phyloP scores from a whole-genome alignment of 1,140 invertebrate genomes.

The Hyphantria cunea region DNA sequence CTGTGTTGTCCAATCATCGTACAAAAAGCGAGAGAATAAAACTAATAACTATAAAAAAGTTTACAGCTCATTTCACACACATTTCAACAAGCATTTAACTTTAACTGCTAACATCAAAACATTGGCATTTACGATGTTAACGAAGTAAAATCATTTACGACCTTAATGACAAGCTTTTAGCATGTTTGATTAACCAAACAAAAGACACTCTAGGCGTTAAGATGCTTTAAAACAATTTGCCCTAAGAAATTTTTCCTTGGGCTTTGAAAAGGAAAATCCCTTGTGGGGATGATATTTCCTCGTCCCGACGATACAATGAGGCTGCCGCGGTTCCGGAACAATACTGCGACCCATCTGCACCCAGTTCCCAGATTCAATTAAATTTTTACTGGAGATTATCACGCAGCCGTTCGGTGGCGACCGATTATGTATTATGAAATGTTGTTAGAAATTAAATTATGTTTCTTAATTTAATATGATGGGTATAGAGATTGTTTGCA shows the following conservation, averaged over 20 bases:
- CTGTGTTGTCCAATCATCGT: neutral
- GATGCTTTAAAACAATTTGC: conserved; percentile 27
- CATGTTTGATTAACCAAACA: conserved; percentile 39
- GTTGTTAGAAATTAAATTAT: conserved; percentile 8
- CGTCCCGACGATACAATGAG: conserved; percentile 31
- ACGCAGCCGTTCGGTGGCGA: conserved; percentile 64
- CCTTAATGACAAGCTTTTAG: conserved; percentile 3
- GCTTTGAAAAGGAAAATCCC: conserved; percentile 31
- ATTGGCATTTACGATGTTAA: conserved; percentile 1
- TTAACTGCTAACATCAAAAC: conserved; percentile 13
- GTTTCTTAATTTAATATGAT: no score
- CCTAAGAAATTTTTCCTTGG: conserved; percentile 21
- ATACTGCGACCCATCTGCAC: conserved; percentile 63
- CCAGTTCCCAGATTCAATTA: conserved; percentile 77
- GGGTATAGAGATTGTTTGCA: neutral
- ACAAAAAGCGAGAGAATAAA: neutral
- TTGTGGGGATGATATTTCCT: conserved; percentile 37
- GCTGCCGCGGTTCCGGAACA: conserved; percentile 38
- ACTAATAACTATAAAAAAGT: conserved; percentile 21
- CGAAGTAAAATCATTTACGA: conserved; percentile 2
- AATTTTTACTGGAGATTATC: conserved; percentile 82
- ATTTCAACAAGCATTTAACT: conserved; percentile 12
- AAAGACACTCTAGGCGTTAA: conserved; percentile 21
- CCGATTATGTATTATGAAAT: conserved; percentile 47
- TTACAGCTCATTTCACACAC: conserved; percentile 9